Evolutionary conservation across 2,888 invertebrate genomes (phyloP).

Genomic region (Agrotis segetum): DNA sequence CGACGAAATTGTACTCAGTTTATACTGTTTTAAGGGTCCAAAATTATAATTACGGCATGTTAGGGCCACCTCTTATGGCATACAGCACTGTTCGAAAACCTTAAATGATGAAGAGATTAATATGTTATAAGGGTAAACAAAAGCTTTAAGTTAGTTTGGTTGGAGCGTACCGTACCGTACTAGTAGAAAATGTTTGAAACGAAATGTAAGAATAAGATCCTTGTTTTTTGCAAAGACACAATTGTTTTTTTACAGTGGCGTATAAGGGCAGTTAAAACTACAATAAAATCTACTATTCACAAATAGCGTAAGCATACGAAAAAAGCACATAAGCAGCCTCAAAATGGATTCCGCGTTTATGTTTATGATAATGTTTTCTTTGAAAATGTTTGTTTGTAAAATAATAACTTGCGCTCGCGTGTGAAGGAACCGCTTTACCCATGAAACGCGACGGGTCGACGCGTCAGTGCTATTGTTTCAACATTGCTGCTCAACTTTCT

Average conservation of each 20-base stretch:
- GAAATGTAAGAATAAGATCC: too few species aligned
- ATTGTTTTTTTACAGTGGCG: too few species aligned
- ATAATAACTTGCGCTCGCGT: slow-evolving; percentile 61
- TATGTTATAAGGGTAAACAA: too few species aligned
- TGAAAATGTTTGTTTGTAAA: slow-evolving; percentile 62
- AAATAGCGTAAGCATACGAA: slow-evolving; percentile 15
- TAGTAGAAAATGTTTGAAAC: not conserved
- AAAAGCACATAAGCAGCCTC: slow-evolving; percentile 13
- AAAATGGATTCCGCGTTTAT: slow-evolving; percentile 56
- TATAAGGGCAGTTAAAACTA: slow-evolving; percentile 6
- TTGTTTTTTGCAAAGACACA: too few species aligned
- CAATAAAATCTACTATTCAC: slow-evolving; percentile 1
- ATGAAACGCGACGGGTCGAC: slow-evolving; percentile 59
- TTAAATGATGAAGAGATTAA: too few species aligned
- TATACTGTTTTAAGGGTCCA: too few species aligned
- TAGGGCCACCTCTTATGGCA: too few species aligned
- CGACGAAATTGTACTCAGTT: too few species aligned
- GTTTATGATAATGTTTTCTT: slow-evolving; percentile 67
- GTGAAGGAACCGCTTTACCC: slow-evolving; percentile 67
- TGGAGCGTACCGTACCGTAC: too few species aligned
- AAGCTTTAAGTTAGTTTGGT: too few species aligned
- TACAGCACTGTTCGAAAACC: too few species aligned
- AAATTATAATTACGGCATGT: too few species aligned
- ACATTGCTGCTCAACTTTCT: slow-evolving; percentile 43
- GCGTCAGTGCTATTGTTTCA: slow-evolving; percentile 49